Conservation (phyloP, 2,113 vertebrate genomes). For the Gila orcuttii region DNA sequence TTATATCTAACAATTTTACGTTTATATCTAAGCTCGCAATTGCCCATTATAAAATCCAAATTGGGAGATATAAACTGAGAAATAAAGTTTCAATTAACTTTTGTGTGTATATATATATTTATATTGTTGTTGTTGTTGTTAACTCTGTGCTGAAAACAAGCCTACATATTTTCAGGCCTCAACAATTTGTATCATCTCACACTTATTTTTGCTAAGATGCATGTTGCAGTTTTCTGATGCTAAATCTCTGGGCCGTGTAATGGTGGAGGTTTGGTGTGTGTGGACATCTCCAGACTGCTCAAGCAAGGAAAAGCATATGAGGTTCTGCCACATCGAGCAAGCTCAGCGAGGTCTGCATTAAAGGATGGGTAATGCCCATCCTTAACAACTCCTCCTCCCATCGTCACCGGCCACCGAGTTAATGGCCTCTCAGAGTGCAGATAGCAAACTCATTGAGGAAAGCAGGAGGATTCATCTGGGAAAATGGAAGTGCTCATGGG, state of each 20-base stretch:
- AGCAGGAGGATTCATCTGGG: slow-evolving; percentile 33
- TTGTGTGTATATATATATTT: no score
- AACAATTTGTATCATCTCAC: neutral
- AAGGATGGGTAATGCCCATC: neutral
- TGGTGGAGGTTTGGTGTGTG: slow-evolving; percentile 2
- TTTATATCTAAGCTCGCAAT: no score
- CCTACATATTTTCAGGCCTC: no score
- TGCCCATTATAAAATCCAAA: no score
- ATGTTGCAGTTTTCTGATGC: neutral
- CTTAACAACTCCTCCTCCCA: neutral
- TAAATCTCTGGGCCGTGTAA: slow-evolving; percentile 14
- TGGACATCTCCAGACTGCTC: slow-evolving; percentile 1
- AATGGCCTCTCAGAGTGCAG: slow-evolving; percentile 40
- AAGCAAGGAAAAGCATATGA: slow-evolving; percentile 9
- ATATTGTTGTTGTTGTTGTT: no score
- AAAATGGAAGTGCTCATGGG: slow-evolving; percentile 45
- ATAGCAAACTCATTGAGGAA: slow-evolving; percentile 39
- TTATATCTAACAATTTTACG: no score
- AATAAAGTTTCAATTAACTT: neutral
- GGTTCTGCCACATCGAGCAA: slow-evolving; percentile 19
- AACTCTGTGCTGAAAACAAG: neutral
- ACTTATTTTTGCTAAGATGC: neutral
- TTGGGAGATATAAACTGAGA: no score
- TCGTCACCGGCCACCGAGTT: slow-evolving; percentile 28
- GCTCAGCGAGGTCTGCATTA: neutral